Base-by-base conservation (phyloP, 2,113 vertebrate genomes). In the Siniperca knerii region DNA sequence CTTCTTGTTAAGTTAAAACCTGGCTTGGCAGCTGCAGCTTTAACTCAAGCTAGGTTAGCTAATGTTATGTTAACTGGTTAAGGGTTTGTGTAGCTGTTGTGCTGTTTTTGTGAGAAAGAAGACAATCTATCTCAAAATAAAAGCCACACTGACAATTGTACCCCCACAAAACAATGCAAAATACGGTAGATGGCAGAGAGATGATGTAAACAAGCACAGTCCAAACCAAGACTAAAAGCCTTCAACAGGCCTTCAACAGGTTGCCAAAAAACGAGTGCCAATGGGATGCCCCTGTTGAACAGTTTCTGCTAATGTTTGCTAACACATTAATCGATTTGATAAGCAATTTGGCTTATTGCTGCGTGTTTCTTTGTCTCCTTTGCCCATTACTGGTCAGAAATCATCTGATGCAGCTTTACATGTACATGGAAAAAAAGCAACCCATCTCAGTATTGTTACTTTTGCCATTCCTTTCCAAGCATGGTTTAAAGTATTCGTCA, bases 401-500 rank as follows among this genome's bases (percentile, higher is more conserved):
- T 82, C 4, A 81, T 35, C 61, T 23, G 23, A 75, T 67, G 29
- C 20, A 75, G 21, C 40, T 72, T 65, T 69, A 75, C 78, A 42
- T 79, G 71, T 68, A 60, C 8, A 20, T 57, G 29, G 52, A 9
- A 57, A 68, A 54, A 75, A 81, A 64, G 4, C 6, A 1, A 20
- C 8, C 46, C 8, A 11, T 85, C 65, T 77, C 58, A 79, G 48
- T 82, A 62, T 64, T 23, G 46, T 84, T 84, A 75, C 46, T 37
- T 82, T 75, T 82, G 52, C 25, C 67, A 65, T 85, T 73, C 42
- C 25, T 85, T 33, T 77, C 67, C 20, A 11, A 74, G 37, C 37
- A 29, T 71, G 33, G 61, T 70, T 58, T 75, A 84, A 87, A 73
- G 61, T 74, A 79, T 89, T 92, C 69, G 66, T 42, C 70, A 70